phyloP scores from a whole-genome alignment of 2,797 vertebrate species.

The Galaxias olidus region DNA sequence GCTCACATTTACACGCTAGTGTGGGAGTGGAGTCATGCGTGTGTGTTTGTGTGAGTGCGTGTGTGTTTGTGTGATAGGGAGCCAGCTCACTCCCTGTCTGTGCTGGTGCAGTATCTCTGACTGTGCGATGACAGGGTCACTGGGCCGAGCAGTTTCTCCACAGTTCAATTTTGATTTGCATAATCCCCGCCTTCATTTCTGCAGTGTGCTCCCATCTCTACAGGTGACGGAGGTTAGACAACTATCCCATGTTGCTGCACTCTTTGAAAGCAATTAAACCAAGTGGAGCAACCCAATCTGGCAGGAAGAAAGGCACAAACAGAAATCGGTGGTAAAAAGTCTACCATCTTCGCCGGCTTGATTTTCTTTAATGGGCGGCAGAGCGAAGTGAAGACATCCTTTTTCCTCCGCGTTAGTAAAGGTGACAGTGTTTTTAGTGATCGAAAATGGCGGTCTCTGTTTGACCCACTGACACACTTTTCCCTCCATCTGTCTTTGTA shows the following conservation, averaged over 20 bases:
- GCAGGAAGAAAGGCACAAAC: background rate
- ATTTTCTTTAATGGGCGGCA: background rate
- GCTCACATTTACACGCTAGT: background rate
- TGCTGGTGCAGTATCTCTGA: background rate
- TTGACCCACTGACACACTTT: slow-evolving; percentile 49
- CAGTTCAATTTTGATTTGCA: slow-evolving; percentile 38
- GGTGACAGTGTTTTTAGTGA: background rate
- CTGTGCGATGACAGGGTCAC: slow-evolving; percentile 28
- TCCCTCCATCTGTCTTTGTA: slow-evolving; percentile 29
- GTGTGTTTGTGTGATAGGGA: background rate
- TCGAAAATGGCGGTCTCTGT: slow-evolving; percentile 10
- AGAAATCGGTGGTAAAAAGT: no score
- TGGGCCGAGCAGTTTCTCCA: slow-evolving; percentile 18
- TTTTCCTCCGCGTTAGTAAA: slow-evolving; percentile 12
- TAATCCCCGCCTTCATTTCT: slow-evolving; percentile 30
- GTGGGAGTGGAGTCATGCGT: slow-evolving; percentile 10
- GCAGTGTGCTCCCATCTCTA: slow-evolving; percentile 9
- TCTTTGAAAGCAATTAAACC: background rate
- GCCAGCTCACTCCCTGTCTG: background rate
- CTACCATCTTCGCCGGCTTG: no score
- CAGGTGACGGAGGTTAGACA: slow-evolving; percentile 11
- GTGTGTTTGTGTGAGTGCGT: slow-evolving; percentile 2
- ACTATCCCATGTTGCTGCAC: background rate
- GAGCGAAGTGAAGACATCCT: background rate
- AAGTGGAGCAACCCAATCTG: background rate